phyloP scores from a whole-genome alignment of 2,888 invertebrate species.

The Trichopoda pennipes region DNA sequence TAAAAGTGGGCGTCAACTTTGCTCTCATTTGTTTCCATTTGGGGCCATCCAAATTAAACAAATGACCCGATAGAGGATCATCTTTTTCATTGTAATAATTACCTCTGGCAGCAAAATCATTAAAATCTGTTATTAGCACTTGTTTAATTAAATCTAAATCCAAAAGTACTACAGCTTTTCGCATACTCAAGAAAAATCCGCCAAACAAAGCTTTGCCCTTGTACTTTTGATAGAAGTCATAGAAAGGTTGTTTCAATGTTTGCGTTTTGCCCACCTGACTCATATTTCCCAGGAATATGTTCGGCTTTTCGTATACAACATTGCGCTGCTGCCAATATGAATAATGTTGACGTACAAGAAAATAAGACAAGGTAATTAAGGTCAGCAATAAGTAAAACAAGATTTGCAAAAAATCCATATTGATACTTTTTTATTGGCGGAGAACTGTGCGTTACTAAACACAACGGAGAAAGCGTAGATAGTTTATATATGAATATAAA shows the following conservation, averaged over 20 bases:
- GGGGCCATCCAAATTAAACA: slow-evolving; percentile 78
- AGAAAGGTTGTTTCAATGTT: slow-evolving; percentile 71
- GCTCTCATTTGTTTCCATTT: slow-evolving; percentile 81
- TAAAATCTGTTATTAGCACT: slow-evolving; percentile 80
- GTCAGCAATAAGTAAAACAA: slow-evolving; percentile 52
- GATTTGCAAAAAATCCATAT: slow-evolving; percentile 54
- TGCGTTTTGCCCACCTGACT: slow-evolving; percentile 71
- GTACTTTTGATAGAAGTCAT: slow-evolving; percentile 73
- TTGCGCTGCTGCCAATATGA: slow-evolving; percentile 73
- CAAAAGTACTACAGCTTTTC: slow-evolving; percentile 71
- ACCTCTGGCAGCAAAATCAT: slow-evolving; percentile 78
- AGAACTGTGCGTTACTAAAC: slow-evolving; percentile 18
- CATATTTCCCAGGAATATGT: slow-evolving; percentile 72
- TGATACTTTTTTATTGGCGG: background rate
- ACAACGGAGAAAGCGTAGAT: slow-evolving; percentile 3
- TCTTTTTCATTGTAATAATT: slow-evolving; percentile 76
- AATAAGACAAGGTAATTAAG: slow-evolving; percentile 39
- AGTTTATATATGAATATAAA: background rate
- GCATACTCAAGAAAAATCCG: slow-evolving; percentile 75
- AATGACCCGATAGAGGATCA: slow-evolving; percentile 79
- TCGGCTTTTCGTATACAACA: slow-evolving; percentile 72
- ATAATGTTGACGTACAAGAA: slow-evolving; percentile 65
- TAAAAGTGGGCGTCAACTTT: slow-evolving; percentile 82
- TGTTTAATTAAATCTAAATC: slow-evolving; percentile 78
- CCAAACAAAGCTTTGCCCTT: slow-evolving; percentile 73